phyloP scores from a whole-genome alignment of 2,113 vertebrate genomes.

The Pseudopipra pipra region DNA sequence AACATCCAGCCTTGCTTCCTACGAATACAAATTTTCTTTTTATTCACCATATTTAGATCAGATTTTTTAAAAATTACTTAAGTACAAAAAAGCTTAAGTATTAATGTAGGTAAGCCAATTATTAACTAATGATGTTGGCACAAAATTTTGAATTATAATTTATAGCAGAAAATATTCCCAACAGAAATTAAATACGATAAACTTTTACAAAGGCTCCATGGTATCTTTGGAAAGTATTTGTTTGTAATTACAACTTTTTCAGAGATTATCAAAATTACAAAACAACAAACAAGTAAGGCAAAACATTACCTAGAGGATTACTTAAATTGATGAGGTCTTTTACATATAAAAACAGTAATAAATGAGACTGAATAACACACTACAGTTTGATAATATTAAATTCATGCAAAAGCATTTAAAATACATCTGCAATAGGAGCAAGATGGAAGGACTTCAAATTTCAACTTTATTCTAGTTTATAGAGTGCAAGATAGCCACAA shows the following conservation, averaged over 20 bases:
- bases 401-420: slow-evolving; percentile 20
- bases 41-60: neutral
- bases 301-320: slow-evolving; percentile 22
- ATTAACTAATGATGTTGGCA: neutral
- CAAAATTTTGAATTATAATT: neutral
- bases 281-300: neutral
- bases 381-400: neutral
- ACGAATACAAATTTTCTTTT: neutral
- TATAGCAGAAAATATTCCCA: neutral
- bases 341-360: slow-evolving; percentile 5
- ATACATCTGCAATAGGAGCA: neutral
- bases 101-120: neutral
- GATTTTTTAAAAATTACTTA: neutral
- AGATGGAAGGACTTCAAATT: neutral
- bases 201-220: slow-evolving; percentile 12
- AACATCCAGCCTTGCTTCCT: neutral
- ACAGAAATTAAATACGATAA: neutral
- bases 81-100: neutral
- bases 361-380: neutral
- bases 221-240: slow-evolving; percentile 24
- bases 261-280: slow-evolving; percentile 18
- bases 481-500: neutral
- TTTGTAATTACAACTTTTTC: slow-evolving; percentile 36
- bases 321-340: slow-evolving; percentile 20
- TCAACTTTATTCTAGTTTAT: neutral